These are phyloP conservation scores for Umimayanthus kanabou DNA, from an alignment of 92 coral and sea anemone species.

Conservation along the genomic window DNA sequence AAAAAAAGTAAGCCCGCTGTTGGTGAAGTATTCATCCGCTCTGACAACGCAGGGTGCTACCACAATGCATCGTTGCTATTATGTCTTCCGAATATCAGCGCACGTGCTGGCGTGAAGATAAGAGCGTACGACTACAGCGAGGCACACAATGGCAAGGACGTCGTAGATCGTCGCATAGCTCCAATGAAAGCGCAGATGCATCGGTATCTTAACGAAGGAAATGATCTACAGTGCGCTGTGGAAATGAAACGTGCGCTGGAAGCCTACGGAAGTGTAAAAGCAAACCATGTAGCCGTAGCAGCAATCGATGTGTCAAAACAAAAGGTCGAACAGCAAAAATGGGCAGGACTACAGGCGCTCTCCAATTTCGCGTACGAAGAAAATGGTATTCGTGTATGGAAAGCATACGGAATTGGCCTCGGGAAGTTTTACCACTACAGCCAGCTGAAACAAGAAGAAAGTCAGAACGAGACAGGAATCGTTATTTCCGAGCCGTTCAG, in stretches of 20 bases:
- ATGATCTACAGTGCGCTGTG: neutral
- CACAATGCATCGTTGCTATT: conserved; percentile 15
- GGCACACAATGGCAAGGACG: conserved; percentile 17
- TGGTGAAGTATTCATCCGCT: conserved; percentile 16
- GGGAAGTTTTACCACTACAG: conserved; percentile 33
- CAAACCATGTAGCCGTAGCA: neutral
- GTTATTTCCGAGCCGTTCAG: conserved; percentile 14
- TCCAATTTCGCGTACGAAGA: neutral
- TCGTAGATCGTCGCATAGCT: neutral
- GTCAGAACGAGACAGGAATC: conserved; percentile 15
- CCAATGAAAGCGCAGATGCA: conserved; percentile 32
- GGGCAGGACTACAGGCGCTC: neutral
- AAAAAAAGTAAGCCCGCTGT: conserved; percentile 4
- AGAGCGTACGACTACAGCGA: conserved; percentile 27
- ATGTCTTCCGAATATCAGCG: neutral
- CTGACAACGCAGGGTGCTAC: conserved; percentile 33
- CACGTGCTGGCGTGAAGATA: neutral
- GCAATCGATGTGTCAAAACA: neutral
- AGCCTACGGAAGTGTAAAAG: conserved; percentile 13
- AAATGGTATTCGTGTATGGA: conserved; percentile 38
- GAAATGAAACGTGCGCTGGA: conserved; percentile 33
- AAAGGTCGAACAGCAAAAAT: neutral
- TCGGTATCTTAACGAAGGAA: conserved; percentile 34
- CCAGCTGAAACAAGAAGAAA: conserved; percentile 6
- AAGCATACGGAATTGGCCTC: conserved; percentile 45